Conservation (phyloP, 2,888 invertebrate species). For the Hylaea fasciaria region DNA sequence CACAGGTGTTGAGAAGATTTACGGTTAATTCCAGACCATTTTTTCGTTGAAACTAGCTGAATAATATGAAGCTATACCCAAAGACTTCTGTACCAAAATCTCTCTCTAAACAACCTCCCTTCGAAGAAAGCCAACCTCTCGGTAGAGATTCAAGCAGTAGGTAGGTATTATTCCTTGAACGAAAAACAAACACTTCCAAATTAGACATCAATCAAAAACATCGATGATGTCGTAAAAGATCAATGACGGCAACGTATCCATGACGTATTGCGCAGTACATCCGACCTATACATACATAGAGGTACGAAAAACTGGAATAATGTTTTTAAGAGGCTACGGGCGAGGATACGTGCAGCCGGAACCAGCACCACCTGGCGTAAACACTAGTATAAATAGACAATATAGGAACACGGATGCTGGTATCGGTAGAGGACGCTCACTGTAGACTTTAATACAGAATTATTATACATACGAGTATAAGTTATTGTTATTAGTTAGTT, state of each 20-base stretch:
- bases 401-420: conserved; percentile 6
- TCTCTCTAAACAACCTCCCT: too few relatives aligned
- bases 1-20: too few relatives aligned
- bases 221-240: conserved; percentile 35
- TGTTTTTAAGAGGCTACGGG: conserved; percentile 22
- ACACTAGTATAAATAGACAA: conserved; percentile 32
- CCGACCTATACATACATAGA: conserved; percentile 14
- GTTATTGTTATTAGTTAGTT: too few relatives aligned
- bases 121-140: too few relatives aligned
- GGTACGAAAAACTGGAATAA: conserved; percentile 16
- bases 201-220: conserved; percentile 23
- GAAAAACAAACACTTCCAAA: conserved; percentile 11
- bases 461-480: too few relatives aligned
- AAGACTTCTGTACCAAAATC: too few relatives aligned
- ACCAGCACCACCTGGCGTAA: conserved; percentile 59
- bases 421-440: conserved; percentile 19
- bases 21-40: too few relatives aligned
- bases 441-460: too few relatives aligned
- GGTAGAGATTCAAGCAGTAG: too few relatives aligned
- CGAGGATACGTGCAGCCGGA: conserved; percentile 52
- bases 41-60: too few relatives aligned
- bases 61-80: too few relatives aligned
- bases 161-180: too few relatives aligned
- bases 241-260: conserved; percentile 34
- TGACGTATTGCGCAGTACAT: conserved; percentile 31